Conservation (phyloP, 2,113 vertebrate species). For the Chloropsis cyanopogon region DNA sequence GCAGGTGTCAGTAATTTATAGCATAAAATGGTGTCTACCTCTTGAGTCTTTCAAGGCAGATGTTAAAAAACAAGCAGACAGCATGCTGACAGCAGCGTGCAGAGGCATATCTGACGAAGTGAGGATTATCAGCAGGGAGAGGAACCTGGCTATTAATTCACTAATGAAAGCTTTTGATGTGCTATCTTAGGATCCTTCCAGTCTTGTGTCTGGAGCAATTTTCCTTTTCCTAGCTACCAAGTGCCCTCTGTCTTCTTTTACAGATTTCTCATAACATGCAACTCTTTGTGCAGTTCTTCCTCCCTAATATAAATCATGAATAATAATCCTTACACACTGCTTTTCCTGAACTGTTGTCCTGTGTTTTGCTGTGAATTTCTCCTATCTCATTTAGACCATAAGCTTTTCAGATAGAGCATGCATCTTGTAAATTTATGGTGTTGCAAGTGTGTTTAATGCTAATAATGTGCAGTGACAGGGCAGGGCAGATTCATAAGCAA, state of each 20-base stretch:
- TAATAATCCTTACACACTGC: background rate
- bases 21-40: background rate
- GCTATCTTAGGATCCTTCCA: background rate
- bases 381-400: conserved; percentile 17
- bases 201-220: background rate
- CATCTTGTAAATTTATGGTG: conserved; percentile 29
- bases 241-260: background rate
- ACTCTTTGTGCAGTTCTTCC: background rate
- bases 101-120: background rate
- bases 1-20: background rate
- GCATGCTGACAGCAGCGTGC: background rate
- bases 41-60: background rate
- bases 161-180: background rate
- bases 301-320: background rate
- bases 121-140: background rate
- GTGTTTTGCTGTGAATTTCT: conserved; percentile 43
- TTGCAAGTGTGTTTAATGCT: conserved; percentile 31
- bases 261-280: background rate
- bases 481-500: conserved; percentile 39
- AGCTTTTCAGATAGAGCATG: conserved; percentile 13
- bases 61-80: background rate
- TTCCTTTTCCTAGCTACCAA: background rate
- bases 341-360: conserved; percentile 15
- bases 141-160: background rate
- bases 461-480: conserved; percentile 29